Evolutionary conservation across 1,140 invertebrate genomes (phyloP), one percentile per base, ranked within the genome.

Genomic region (Stenopsyche tienmushanensis): DNA sequence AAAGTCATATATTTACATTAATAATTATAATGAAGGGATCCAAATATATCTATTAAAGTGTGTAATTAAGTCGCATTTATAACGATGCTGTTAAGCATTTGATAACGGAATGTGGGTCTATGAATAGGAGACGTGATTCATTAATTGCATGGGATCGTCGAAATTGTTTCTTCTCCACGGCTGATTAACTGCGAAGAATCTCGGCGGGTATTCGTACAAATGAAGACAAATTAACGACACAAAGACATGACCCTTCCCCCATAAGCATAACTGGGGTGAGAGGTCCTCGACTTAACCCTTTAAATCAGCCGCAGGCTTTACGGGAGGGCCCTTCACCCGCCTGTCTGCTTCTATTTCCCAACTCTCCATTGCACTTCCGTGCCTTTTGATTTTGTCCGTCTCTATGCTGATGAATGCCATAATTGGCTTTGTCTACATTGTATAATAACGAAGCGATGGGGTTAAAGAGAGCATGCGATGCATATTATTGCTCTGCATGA

Each of bases 341-440:
- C 54, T 25, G 29, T 50, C 58, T 18, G 42, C 23, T 39, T 60
- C 2, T 41, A 47, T 60, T 50, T 50, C 58, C 42, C 24, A 3
- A 13, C 17, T 18, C 44, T 47, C 18, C 44, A 47, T 18, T 13
- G 44, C 44, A 47, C 44, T 15, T 47, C 44, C 44, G 18, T 47
- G 24, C 57, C 57, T 34, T 60, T 58, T 58, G 39, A 20, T 15
- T 49, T 34, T 39, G 15, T 41, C 23, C 57, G 29, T 24, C 50
- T 53, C 8, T 17, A 53, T 17, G 20, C 50, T 24, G 25, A 62
- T 50, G 59, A 62, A 62, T 52, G 60, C 60, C 25, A 52, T 62
- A 62, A 62, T 62, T 62, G 60, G 60, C 49, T 62, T 62, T 62
- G 60, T 62, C 57, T 44, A 60, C 42, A 39, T 47, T 60, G 41